Evolutionary conservation across 2,113 vertebrate species (phyloP), one percentile per base, ranked within the genome.

Genomic region (Gnathonemus echidnorhynchus): DNA sequence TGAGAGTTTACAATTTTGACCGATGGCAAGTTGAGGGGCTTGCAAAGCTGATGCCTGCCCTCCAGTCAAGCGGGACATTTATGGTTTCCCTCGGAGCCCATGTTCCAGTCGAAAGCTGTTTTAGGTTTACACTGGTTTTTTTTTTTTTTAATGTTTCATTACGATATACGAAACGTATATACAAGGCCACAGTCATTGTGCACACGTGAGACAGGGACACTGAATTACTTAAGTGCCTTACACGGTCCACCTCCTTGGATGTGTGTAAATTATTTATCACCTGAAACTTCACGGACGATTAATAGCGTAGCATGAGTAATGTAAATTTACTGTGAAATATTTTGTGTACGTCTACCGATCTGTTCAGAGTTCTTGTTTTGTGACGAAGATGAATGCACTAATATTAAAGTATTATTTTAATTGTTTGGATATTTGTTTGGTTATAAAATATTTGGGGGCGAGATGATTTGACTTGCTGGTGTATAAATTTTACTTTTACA

Each of bases 401-500:
- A 86, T 62, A 62, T 86, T 90, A 83, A 89, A 89, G 50, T 84
- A 90, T 89, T 89, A 84, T 90, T 66, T 49, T 70, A 48, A 35
- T 66, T 89, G 89, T 46, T 58, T n/a, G 31, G 83, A 56, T 53
- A 45, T 62, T 84, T 66, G 42, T 62, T 85, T 70, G n/a, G 62
- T 27, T 70, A 13, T 42, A 50, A 80, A 19, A 74, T 15, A 46
- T 87, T 90, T 19, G 1, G 48, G 48, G n/a, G 45, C n/a, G 13
- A 31, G 3, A 24, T 11, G 45, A 27, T 86, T 56, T 86, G 8
- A 50, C 48, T 49, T 86, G 48, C 24, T 27, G 48, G n/a, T 31
- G 3, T 39, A 19, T 45, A 83, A 39, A 39, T 80, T 13, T 4
- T 39, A 80, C 74, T 45, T 83, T 83, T 83, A 21, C 35, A 83